Conservation (phyloP, 2,888 invertebrate genomes). For the Sericinus montela region DNA sequence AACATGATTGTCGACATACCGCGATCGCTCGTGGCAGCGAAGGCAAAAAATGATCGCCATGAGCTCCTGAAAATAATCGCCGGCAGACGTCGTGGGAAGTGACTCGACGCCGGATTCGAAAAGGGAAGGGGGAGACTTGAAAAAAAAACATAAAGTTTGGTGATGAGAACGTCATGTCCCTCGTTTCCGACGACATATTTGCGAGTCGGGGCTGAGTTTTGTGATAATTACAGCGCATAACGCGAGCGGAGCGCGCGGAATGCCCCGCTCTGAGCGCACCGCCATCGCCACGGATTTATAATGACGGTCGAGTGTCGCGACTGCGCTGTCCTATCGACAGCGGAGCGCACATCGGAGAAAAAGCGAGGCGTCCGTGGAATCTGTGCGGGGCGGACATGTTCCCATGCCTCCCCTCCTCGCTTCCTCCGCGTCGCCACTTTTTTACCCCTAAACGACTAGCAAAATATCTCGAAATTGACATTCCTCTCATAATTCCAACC, state of each 20-base stretch:
- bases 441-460: conserved; percentile 69
- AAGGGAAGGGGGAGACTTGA: conserved; percentile 48
- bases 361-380: conserved; percentile 58
- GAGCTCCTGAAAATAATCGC: conserved; percentile 54
- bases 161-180: conserved; percentile 79
- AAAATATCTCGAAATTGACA: conserved; percentile 75
- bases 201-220: conserved; percentile 73
- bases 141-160: conserved; percentile 70
- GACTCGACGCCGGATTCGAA: conserved; percentile 49
- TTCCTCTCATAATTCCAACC: conserved; percentile 68
- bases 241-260: conserved; percentile 70
- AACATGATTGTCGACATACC: conserved; percentile 73
- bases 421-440: conserved; percentile 46
- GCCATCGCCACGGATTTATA: conserved; percentile 72
- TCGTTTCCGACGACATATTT: conserved; percentile 77
- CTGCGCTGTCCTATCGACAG: conserved; percentile 58
- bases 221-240: conserved; percentile 77
- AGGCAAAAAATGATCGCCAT: conserved; percentile 52
- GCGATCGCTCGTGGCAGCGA: conserved; percentile 53
- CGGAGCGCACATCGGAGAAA: conserved; percentile 48
- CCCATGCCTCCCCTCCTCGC: conserved; percentile 46
- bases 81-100: conserved; percentile 61
- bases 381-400: conserved; percentile 58
- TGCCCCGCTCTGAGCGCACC: conserved; percentile 72
- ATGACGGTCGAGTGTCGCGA: conserved; percentile 69